phyloP scores from a whole-genome alignment of 1,140 invertebrate genomes.

The Globodera ellingtonae region DNA sequence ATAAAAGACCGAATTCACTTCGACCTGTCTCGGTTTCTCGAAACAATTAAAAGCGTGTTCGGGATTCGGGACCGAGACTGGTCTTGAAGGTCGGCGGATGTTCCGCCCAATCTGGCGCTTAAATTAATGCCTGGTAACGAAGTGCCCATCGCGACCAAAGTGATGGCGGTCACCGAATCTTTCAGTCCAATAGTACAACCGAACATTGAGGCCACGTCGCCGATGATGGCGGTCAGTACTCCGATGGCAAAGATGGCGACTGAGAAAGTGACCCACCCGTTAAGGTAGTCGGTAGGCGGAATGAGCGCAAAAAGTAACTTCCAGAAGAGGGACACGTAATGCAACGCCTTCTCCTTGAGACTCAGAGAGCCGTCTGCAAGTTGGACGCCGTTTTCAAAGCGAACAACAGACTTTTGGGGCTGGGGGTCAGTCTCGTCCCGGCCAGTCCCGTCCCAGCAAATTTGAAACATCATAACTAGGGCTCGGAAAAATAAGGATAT shows the following conservation, averaged over 20 bases:
- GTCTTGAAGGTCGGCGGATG: too few species aligned
- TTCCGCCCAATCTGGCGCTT: too few species aligned
- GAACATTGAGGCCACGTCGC: constrained; percentile 91
- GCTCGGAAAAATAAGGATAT: too few species aligned
- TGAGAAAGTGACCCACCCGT: constrained; percentile 83
- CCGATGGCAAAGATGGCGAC: constrained; percentile 90
- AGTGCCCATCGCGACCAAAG: constrained; percentile 72
- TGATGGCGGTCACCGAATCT: constrained; percentile 84
- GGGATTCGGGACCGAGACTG: too few species aligned
- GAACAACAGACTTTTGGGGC: not conserved
- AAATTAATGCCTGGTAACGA: constrained; percentile 65
- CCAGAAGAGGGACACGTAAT: constrained; percentile 94
- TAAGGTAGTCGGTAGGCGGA: constrained; percentile 80
- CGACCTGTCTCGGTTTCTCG: too few species aligned
- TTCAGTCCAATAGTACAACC: constrained; percentile 94
- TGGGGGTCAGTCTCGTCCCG: not conserved
- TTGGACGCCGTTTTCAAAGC: not conserved
- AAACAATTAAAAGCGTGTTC: too few species aligned
- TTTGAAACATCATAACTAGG: too few species aligned
- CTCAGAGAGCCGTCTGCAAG: constrained; percentile 44
- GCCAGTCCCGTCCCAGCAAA: too few species aligned
- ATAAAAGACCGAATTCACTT: too few species aligned
- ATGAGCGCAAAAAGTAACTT: constrained; percentile 95
- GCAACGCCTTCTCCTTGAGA: constrained; percentile 79
- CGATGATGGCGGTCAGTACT: constrained; percentile 88